Conservation (phyloP, 2,113 vertebrate species). For the Halcyon malimbica region DNA sequence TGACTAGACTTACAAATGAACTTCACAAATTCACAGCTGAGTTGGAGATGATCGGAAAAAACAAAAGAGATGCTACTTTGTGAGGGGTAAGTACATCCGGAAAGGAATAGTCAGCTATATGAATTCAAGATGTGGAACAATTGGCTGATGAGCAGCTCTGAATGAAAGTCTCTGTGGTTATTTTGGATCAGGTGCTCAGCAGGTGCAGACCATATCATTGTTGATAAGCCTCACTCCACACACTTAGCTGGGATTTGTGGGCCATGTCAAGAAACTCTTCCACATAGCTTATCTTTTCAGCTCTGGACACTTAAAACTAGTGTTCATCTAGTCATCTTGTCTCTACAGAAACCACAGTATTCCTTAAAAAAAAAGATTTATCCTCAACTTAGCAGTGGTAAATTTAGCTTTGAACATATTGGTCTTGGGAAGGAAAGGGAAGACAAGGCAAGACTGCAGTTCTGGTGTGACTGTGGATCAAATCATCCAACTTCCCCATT, state of each 20-base stretch:
- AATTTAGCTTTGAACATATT: not conserved
- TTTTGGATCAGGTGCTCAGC: not conserved
- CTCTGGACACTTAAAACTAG: not conserved
- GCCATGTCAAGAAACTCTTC: not conserved
- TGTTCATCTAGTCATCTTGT: not conserved
- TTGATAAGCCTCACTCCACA: not conserved
- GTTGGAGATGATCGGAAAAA: not conserved
- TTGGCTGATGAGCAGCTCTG: not conserved
- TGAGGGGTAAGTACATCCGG: not conserved
- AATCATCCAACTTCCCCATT: not conserved
- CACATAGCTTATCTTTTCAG: not conserved
- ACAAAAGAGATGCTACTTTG: not conserved
- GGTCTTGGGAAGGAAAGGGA: not conserved
- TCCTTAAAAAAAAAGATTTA: not conserved
- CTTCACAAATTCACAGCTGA: not conserved
- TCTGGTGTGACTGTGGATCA: not conserved
- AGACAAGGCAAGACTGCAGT: not conserved
- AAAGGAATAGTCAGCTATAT: not conserved
- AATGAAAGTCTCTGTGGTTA: not conserved
- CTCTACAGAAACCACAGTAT: not conserved
- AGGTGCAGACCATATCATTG: not conserved
- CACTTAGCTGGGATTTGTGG: not conserved
- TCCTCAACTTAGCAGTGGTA: not conserved
- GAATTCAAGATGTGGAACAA: not conserved
- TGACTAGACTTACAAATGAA: not conserved